Evolutionary conservation across 2,888 invertebrate species (phyloP).

Genomic region (Lycaena phlaeas): DNA sequence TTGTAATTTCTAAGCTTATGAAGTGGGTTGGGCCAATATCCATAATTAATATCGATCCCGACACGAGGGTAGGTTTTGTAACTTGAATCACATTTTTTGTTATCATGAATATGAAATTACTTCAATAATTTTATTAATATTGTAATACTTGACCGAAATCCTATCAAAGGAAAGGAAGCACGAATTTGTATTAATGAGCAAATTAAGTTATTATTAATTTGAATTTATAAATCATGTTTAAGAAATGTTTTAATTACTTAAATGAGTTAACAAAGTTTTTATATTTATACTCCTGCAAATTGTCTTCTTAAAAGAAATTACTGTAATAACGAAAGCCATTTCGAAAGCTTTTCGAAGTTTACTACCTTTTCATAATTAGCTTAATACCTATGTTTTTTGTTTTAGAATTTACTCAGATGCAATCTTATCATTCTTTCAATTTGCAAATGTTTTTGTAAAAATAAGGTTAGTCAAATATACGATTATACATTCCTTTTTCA

Average conservation of each 20-base stretch:
- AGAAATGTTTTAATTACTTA: background rate
- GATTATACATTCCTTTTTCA: too few species aligned
- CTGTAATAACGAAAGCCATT: too few species aligned
- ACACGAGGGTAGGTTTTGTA: slow-evolving; percentile 1
- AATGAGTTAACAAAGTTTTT: background rate
- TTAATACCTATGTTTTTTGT: too few species aligned
- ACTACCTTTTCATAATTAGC: too few species aligned
- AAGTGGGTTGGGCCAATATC: slow-evolving; percentile 11
- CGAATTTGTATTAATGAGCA: slow-evolving; percentile 1
- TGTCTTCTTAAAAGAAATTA: too few species aligned
- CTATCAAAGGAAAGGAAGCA: slow-evolving; percentile 2
- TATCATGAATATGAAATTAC: slow-evolving; percentile 7
- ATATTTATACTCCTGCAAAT: too few species aligned
- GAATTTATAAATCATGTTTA: background rate
- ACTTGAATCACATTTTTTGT: background rate
- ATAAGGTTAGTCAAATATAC: too few species aligned
- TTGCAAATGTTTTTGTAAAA: too few species aligned
- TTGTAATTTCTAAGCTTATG: slow-evolving; percentile 16
- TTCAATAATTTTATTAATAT: slow-evolving; percentile 3
- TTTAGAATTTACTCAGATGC: too few species aligned
- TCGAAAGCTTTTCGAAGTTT: too few species aligned
- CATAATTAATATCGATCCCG: slow-evolving; percentile 1
- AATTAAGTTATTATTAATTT: slow-evolving; percentile 4
- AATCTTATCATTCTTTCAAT: too few species aligned
- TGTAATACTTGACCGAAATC: background rate